Evolutionary conservation across 1,140 invertebrate genomes (phyloP).

Genomic region (Procambarus clarkii): DNA sequence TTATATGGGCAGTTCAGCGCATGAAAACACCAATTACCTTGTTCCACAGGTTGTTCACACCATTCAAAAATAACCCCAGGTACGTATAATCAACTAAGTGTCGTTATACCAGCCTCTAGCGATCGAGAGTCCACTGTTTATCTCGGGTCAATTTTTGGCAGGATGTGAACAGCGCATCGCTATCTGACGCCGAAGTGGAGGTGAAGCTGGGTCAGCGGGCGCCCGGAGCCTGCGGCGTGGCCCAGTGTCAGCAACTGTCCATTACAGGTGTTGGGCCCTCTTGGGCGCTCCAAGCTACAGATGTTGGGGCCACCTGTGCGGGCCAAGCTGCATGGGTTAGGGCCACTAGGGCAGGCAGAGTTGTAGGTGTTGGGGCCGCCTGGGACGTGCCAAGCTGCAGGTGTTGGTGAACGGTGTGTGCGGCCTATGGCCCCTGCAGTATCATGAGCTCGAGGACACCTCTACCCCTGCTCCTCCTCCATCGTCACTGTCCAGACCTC

Average conservation of each 20-base stretch:
- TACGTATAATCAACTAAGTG: not conserved
- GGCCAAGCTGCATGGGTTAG: not conserved
- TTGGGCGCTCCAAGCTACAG: not conserved
- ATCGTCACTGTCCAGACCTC: constrained; percentile 36
- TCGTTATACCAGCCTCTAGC: not conserved
- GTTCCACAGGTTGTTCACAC: not conserved
- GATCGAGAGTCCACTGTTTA: constrained; percentile 20
- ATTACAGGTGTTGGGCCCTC: not conserved
- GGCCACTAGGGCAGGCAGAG: not conserved
- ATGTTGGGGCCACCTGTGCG: too few species aligned
- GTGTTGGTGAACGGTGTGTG: not conserved
- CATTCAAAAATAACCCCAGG: constrained; percentile 9
- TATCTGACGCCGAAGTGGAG: constrained; percentile 33
- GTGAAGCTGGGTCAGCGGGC: not conserved
- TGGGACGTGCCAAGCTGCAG: not conserved
- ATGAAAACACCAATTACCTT: not conserved
- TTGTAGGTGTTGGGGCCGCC: not conserved
- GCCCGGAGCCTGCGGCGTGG: not conserved
- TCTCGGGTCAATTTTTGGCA: constrained; percentile 21
- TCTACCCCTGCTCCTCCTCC: constrained; percentile 41
- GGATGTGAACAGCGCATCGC: constrained; percentile 32
- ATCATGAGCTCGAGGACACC: constrained; percentile 34
- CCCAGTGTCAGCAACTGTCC: constrained; percentile 23
- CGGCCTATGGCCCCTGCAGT: constrained; percentile 30
- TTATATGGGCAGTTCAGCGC: not conserved